Conservation (phyloP, 2,797 vertebrate genomes). For the Trachops cirrhosus region DNA sequence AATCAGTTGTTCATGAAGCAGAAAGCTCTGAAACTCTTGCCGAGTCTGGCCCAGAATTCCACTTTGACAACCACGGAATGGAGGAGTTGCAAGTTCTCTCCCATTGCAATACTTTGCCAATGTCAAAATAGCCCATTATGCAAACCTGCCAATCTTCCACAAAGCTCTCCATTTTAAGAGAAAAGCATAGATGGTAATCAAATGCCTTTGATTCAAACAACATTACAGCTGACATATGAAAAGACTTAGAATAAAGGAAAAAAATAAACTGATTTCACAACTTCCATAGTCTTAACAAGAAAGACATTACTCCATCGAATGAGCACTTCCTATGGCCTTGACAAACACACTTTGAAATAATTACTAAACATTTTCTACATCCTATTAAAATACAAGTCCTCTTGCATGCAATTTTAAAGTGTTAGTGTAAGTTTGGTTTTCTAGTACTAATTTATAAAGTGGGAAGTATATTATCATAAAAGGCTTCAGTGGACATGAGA, state of each 20-base stretch:
- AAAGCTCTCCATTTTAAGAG: conserved; percentile 43
- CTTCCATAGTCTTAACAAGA: conserved; percentile 2
- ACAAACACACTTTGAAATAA: conserved; percentile 22
- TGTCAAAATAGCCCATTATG: conserved; percentile 24
- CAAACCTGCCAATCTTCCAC: neutral
- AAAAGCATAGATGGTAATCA: conserved; percentile 52
- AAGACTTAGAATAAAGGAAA: conserved; percentile 53
- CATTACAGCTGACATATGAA: conserved; percentile 48
- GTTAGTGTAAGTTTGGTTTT: neutral
- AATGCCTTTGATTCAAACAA: conserved; percentile 40
- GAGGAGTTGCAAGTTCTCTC: neutral
- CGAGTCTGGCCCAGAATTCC: neutral
- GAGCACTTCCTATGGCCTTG: neutral
- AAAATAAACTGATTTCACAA: conserved; percentile 26
- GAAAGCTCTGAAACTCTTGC: neutral
- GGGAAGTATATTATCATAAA: neutral
- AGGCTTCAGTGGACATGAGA: neutral
- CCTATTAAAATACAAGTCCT: neutral
- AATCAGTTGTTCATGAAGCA: neutral
- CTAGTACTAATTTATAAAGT: neutral
- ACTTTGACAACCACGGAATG: neutral
- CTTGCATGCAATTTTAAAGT: conserved; percentile 4
- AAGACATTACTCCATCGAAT: neutral
- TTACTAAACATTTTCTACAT: neutral
- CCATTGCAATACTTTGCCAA: neutral